Evolutionary conservation across 2,888 invertebrate species (phyloP).

Genomic region (Drosophila fungiperda): DNA sequence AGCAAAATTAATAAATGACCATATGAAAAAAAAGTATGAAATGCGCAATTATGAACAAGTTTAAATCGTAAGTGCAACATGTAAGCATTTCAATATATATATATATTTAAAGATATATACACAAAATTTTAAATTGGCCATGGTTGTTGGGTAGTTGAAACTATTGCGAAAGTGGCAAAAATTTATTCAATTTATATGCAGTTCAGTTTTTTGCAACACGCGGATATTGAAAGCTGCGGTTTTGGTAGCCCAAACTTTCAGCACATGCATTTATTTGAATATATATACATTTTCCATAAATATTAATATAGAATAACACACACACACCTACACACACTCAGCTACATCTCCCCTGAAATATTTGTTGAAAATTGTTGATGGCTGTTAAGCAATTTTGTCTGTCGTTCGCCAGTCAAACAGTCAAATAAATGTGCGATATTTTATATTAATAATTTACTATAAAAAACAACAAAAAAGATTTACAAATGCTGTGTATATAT

Average conservation of each 20-base stretch:
- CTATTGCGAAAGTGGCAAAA: conserved; percentile 37
- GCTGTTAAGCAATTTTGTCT: conserved; percentile 70
- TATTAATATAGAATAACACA: conserved; percentile 59
- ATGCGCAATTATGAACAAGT: conserved; percentile 69
- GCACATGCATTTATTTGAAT: conserved; percentile 66
- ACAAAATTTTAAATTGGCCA: not conserved
- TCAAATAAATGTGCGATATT: conserved; percentile 42
- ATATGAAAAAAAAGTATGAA: conserved; percentile 32
- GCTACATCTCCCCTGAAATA: conserved; percentile 13
- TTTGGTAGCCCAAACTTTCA: conserved; percentile 48
- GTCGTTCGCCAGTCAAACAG: conserved; percentile 46
- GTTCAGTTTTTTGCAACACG: conserved; percentile 32
- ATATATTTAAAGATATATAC: conserved; percentile 3
- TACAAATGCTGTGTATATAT: conserved; percentile 19
- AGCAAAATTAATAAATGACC: conserved; percentile 74
- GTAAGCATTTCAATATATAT: conserved; percentile 50
- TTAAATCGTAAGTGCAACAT: conserved; percentile 71
- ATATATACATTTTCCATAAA: conserved; percentile 70
- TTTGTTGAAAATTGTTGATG: conserved; percentile 64
- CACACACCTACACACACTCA: not conserved
- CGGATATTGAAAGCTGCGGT: conserved; percentile 76
- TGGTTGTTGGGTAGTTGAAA: conserved; percentile 13
- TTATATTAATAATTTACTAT: conserved; percentile 72
- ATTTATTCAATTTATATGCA: conserved; percentile 51
- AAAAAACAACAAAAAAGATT: conserved; percentile 22